Conservation (phyloP, 2,797 vertebrate genomes). For the Remorina albescens region DNA sequence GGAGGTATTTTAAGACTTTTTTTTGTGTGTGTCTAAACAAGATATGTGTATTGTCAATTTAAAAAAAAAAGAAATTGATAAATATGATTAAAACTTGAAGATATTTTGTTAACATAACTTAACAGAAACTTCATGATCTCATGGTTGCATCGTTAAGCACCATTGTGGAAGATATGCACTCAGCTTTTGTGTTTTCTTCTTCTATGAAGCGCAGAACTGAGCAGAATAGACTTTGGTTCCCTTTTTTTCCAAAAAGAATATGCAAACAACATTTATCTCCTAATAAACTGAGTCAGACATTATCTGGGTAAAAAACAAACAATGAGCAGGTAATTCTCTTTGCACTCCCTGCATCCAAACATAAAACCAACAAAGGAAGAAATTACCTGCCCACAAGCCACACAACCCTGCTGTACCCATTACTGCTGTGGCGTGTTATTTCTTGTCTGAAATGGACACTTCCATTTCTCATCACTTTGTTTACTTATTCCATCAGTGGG, state of each 20-base stretch:
- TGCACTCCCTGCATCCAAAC: slow-evolving; percentile 62
- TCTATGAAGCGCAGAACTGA: background rate
- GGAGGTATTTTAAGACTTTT: no score
- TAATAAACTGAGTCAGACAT: slow-evolving; percentile 52
- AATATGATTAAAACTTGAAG: no score
- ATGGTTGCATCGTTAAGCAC: background rate
- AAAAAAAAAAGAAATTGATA: background rate
- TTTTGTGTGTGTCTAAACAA: background rate
- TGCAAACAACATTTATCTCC: slow-evolving; percentile 51
- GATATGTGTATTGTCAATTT: background rate
- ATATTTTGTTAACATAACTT: no score
- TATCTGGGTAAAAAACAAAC: slow-evolving; percentile 60
- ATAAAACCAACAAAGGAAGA: slow-evolving; percentile 65
- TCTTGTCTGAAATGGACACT: slow-evolving; percentile 45
- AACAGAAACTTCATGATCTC: no score
- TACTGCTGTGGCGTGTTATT: slow-evolving; percentile 36
- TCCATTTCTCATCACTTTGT: slow-evolving; percentile 47
- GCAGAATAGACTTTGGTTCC: slow-evolving; percentile 6
- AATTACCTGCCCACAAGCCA: slow-evolving; percentile 54
- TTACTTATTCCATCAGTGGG: slow-evolving; percentile 47
- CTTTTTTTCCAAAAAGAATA: slow-evolving; percentile 6
- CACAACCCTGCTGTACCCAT: slow-evolving; percentile 32
- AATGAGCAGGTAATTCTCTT: slow-evolving; percentile 70
- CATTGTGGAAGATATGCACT: background rate
- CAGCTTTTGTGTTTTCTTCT: background rate